Base-by-base conservation (phyloP, 1,140 invertebrate species). In the Pseudomyrmex pallidus region DNA sequence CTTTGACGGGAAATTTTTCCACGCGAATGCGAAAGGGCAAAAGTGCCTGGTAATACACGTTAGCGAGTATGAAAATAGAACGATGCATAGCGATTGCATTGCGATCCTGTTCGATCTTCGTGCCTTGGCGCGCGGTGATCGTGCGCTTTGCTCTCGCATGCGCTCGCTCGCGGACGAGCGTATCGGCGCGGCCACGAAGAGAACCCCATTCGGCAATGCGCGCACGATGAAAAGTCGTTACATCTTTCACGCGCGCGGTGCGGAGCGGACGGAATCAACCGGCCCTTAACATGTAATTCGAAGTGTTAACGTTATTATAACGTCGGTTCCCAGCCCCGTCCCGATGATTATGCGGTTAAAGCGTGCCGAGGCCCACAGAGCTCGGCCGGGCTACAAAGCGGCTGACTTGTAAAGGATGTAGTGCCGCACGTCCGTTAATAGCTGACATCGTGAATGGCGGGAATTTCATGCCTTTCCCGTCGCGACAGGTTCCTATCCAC, bases 321-420 rank as follows among this genome's bases (percentile, higher is more conserved):
- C 85, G 54, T 84, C 84, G 87, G 74, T 86, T 89, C 86, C 77
- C 83, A 85, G 78, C 62, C 70, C 46, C 73, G 63, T 82, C 87
- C 74, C 87, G 83, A 89, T 89, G 88, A 89, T 89, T 89, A 86
- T 85, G 88, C 88, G 88, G 84, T 89, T 84, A 82, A 86, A 87
- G 85, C 85, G 62, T 78, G 74, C 72, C 85, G 74, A 68, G 66
- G 50, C 64, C 87, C 87, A 85, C 88, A 88, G 83, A 86, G 70
- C 84, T 68, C 86, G 73, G 35, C 68, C 63, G 56, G 61, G 84
- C 82, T 74, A 90, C 89, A 90, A 90, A 87, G 89, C 89, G 85
- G 80, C 86, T 90, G 89, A 90, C 88, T 90, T 88, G 76, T 90
- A 90, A 90, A 90, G 89, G 88, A 90, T 84, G 88, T 84, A 89